Base-by-base conservation (phyloP, 2,888 invertebrate genomes). In the Chrysolina oricalcia region DNA sequence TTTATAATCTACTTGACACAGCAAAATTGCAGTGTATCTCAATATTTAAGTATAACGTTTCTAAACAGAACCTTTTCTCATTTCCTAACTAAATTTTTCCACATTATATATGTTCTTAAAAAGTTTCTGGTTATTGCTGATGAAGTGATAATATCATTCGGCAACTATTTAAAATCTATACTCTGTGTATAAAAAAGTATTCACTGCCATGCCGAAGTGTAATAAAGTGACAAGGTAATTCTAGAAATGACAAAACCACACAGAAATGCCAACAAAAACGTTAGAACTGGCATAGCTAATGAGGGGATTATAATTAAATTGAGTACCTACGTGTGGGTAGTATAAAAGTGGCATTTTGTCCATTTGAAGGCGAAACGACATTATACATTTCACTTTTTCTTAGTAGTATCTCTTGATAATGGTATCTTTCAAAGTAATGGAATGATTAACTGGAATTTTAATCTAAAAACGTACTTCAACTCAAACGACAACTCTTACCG, bases 321-420 rank as follows among this genome's bases (percentile, higher is more conserved):
- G 59, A 59, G 59, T 59, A 59, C 59, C 59, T 59, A 59, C 59
- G 59, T 59, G 59, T 35, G n/a, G 59, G 59, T 27, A 59, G 59
- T 59, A 59, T 59, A 9, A 59, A 27, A 35, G 11, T 4, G n/a
- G 27, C 27, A 27, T 35, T 59, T 59, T 59, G 35, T 59, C 35
- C 35, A 59, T 59, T 59, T 4, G 27, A 59, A 59, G 59, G 35
- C 35, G 23, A 59, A 27, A 27, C 23, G 59, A 27, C 9, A 59
- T 59, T 59, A 59, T 56, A 56, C 56, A 35, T 59, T 23, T 35
- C 59, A 59, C 59, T 59, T 13, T 35, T 59, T 59, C 59, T 59
- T 35, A 59, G 59, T 21, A 27, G 23, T 59, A 27, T 27, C 59
- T 13, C 59, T 15, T 27, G 23, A 35, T 35, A 8, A 35, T 35